Percentiles rank a stretch among this genome's conserved stretches.
phyloP scores from a whole-genome alignment of 1,140 invertebrate species.

The Psix sp. region DNA sequence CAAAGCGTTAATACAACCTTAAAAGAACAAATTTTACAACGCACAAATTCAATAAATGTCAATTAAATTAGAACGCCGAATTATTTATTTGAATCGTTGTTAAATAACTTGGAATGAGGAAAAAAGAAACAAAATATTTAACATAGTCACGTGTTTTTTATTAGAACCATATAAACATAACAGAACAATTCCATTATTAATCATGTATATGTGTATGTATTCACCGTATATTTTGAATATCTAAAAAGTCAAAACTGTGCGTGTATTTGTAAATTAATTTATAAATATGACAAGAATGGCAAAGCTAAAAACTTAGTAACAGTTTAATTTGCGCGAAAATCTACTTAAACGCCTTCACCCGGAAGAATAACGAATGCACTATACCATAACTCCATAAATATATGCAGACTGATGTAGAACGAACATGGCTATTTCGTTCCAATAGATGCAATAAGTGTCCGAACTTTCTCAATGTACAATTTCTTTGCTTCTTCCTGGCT shows the following conservation, averaged over 20 bases:
- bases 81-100: too few relatives aligned
- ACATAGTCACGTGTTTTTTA: conserved; percentile 38
- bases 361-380: conserved; percentile 37
- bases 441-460: conserved; percentile 78
- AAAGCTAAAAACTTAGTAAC: conserved; percentile 12
- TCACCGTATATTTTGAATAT: conserved; percentile 26
- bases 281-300: conserved; percentile 13
- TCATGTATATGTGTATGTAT: conserved; percentile 45
- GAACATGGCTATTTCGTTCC: conserved; percentile 71
- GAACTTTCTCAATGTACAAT: conserved; percentile 88
- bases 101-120: too few relatives aligned
- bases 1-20: too few relatives aligned
- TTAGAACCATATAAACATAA: conserved; percentile 38
- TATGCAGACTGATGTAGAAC: conserved; percentile 38
- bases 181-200: conserved; percentile 35
- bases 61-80: too few relatives aligned
- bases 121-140: too few relatives aligned
- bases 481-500: conserved; percentile 89
- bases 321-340: conserved; percentile 31
- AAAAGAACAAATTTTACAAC: too few relatives aligned
- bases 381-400: conserved; percentile 25
- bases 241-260: conserved; percentile 36
- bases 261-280: conserved; percentile 45
- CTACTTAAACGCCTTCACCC: conserved; percentile 26
- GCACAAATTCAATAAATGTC: too few relatives aligned